Base-by-base conservation (phyloP, 2,797 vertebrate genomes). In the Epinephelus awoara region DNA sequence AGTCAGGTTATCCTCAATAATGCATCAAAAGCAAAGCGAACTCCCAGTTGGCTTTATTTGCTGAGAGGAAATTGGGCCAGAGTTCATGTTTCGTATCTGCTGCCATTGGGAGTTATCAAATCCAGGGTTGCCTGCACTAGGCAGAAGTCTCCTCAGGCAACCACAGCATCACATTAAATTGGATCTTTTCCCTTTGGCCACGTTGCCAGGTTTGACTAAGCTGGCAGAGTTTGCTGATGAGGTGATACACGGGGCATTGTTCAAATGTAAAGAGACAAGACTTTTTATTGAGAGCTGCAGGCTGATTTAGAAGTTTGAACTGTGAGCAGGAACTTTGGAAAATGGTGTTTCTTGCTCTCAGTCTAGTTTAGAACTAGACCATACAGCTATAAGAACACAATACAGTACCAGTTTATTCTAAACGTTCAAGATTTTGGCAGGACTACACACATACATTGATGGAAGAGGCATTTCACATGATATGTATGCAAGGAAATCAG, bases 181-280 rank as follows among this genome's bases (percentile, higher is more conserved):
- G 50, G 44, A 52, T 82, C 40, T 42, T 34, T 69, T 76, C 49
- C 52, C 14, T 46, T 49, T 13, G 38, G 75, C 70, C 68, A 44
- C 15, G 12, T 68, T 56, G 70, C 82, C 79, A 86, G 81, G 79
- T 87, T 81, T 62, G 82, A 88, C 72, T 88, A 75, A 77, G 84
- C 74, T 69, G 61, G 71, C 73, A 3, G 49, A 64, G 58, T 40
- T 42, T 64, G 63, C 83, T 74, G 59, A 81, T 27, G 58, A 61
- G 15, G 29, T 14, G n/a, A 14, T 72, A 14, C 57, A 21, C 0
- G 8, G 50, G 47, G 14, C 29, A 52, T 58, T 50, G 64, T 2
- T 86, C 18, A 77, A 69, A 69, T 3, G 18, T 47, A 80, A 75
- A 68, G 29, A 69, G 38, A 38, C 58, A 29, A 52, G 6, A 25